phyloP scores from a whole-genome alignment of 2,888 invertebrate species.

The Oegoconia quadripuncta region DNA sequence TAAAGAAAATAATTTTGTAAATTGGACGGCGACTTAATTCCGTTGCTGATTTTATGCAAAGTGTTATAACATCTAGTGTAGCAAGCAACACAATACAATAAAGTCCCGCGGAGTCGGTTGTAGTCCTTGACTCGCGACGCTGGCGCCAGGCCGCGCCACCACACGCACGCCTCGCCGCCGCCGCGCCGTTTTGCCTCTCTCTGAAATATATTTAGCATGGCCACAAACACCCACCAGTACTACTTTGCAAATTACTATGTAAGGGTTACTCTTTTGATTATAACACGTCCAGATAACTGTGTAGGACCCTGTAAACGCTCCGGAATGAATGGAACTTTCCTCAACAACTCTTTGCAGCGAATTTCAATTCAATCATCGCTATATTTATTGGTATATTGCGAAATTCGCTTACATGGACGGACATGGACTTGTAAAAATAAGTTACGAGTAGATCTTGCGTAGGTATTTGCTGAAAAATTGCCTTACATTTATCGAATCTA shows the following conservation, averaged over 20 bases:
- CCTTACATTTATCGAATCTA: constrained; percentile 8
- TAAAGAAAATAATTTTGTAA: too few species aligned
- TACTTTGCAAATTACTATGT: constrained; percentile 40
- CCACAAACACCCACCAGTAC: constrained; percentile 34
- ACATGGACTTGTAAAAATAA: too few species aligned
- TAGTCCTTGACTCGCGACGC: constrained; percentile 43
- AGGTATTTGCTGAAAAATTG: constrained; percentile 36
- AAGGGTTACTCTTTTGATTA: constrained; percentile 34
- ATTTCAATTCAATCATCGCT: too few species aligned
- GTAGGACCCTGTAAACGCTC: too few species aligned
- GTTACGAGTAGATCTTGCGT: too few species aligned
- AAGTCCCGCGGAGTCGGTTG: constrained; percentile 31
- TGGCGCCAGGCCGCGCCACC: constrained; percentile 48
- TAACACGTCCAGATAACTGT: too few species aligned
- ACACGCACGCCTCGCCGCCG: background rate
- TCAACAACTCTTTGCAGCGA: too few species aligned
- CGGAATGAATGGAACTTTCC: too few species aligned
- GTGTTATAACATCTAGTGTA: background rate
- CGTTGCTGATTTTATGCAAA: too few species aligned
- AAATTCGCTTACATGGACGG: too few species aligned
- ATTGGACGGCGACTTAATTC: too few species aligned
- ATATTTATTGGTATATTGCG: too few species aligned
- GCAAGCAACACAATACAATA: constrained; percentile 27
- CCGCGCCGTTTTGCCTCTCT: constrained; percentile 20
- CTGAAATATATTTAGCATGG: constrained; percentile 42